Conservation (phyloP, 2,113 vertebrate species). For the Nerophis ophidion region DNA sequence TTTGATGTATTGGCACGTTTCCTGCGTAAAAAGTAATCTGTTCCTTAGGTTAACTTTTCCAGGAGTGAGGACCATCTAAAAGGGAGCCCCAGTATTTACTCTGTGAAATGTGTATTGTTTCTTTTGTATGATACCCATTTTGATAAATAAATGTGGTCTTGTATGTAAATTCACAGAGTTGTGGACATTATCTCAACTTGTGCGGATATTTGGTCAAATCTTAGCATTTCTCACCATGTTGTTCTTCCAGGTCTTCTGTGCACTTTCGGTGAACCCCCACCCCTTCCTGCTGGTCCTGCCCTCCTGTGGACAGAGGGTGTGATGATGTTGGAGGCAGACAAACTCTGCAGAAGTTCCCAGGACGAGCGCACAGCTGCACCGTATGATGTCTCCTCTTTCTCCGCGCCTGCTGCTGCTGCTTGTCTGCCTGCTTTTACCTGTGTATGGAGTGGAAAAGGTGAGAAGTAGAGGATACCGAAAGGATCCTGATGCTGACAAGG, state of each 20-base stretch:
- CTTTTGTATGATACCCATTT: background rate
- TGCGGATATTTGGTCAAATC: background rate
- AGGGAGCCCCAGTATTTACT: conserved; percentile 33
- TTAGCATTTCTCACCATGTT: background rate
- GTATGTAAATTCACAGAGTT: background rate
- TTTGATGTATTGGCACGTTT: conserved; percentile 16
- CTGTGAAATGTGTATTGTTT: conserved; percentile 17
- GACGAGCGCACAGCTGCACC: conserved; percentile 1
- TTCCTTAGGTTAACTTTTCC: background rate
- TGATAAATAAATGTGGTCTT: background rate
- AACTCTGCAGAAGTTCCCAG: conserved; percentile 4
- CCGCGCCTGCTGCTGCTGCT: conserved; percentile 60
- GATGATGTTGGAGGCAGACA: conserved; percentile 19
- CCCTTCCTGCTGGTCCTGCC: conserved; percentile 45
- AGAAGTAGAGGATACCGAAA: conserved; percentile 69
- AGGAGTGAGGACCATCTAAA: conserved; percentile 24
- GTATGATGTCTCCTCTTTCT: conserved; percentile 50
- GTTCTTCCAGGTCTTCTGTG: background rate
- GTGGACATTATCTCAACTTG: background rate
- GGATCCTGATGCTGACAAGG: conserved; percentile 72
- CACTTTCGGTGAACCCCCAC: conserved; percentile 29
- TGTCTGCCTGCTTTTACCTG: conserved; percentile 55
- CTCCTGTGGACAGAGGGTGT: conserved; percentile 33
- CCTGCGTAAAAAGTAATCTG: conserved; percentile 9
- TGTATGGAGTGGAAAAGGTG: conserved; percentile 65